Percentiles rank a stretch among this genome's conserved stretches.
Evolutionary conservation across 2,113 vertebrate species (phyloP).

Genomic region (Pardalotus punctatus): DNA sequence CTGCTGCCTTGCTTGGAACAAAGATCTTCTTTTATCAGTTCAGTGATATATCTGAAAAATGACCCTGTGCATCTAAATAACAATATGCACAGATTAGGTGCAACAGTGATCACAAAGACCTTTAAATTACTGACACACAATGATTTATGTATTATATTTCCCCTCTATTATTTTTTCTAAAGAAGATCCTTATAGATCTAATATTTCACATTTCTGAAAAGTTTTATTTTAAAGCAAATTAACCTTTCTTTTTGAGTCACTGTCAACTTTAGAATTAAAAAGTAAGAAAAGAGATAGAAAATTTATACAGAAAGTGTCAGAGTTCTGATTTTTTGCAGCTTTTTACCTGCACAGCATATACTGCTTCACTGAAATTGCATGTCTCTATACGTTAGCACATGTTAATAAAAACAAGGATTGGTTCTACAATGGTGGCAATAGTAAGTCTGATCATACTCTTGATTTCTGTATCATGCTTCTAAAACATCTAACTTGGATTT

Average conservation of each 20-base stretch:
- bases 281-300: not conserved
- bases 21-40: not conserved
- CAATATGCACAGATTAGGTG: not conserved
- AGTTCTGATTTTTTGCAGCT: not conserved
- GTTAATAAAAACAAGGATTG: not conserved
- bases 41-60: constrained; percentile 1
- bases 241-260: not conserved
- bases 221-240: not conserved
- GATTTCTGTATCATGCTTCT: not conserved
- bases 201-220: not conserved
- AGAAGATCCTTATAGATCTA: not conserved
- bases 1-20: not conserved
- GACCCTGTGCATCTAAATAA: not conserved
- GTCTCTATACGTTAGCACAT: not conserved
- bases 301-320: not conserved
- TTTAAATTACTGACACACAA: not conserved
- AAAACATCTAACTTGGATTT: not conserved
- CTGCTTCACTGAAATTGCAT: not conserved
- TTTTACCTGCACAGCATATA: not conserved
- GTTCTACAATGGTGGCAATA: not conserved
- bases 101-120: not conserved
- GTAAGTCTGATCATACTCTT: not conserved
- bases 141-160: not conserved
- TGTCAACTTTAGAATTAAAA: not conserved
- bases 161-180: rapidly evolving